Percentiles rank a stretch among this genome's conserved stretches.
Evolutionary conservation across 2,888 invertebrate genomes (phyloP).

Genomic region (Amiota mariae): DNA sequence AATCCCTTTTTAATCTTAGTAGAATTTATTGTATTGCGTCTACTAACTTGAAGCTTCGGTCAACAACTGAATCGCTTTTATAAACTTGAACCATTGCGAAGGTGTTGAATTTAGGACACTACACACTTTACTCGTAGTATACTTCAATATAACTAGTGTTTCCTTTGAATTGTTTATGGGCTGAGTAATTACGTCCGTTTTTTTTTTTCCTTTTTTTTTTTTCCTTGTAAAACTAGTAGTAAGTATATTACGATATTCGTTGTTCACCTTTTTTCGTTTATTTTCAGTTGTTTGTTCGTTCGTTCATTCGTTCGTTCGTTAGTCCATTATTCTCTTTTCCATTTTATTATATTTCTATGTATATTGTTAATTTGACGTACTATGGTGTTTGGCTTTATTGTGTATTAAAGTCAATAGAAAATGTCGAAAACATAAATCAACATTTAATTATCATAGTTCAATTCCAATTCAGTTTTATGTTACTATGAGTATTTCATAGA

Average conservation of each 20-base stretch:
- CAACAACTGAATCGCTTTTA: conserved; percentile 51
- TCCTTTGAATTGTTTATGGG: conserved; percentile 35
- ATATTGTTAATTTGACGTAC: no score
- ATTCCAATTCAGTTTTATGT: no score
- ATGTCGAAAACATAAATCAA: no score
- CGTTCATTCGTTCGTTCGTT: conserved; percentile 3
- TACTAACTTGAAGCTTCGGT: conserved; percentile 56
- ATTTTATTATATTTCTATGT: no score
- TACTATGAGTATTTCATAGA: no score
- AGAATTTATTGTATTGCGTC: neutral
- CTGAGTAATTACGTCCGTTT: conserved; percentile 58
- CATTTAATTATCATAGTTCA: no score
- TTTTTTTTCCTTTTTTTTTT: conserved; percentile 41
- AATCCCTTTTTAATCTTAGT: no score
- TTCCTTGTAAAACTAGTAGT: neutral
- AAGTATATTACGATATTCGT: no score
- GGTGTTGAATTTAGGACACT: conserved; percentile 65
- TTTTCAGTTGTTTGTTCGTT: conserved; percentile 38
- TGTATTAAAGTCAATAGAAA: no score
- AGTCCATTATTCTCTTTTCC: neutral
- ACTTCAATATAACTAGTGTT: conserved; percentile 12
- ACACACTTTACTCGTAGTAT: conserved; percentile 35
- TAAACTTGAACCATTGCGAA: conserved; percentile 40
- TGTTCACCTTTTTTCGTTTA: conserved; percentile 16
- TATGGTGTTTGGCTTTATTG: no score